Evolutionary conservation across 2,797 vertebrate species (phyloP).

Genomic region (Macroramphosus scolopax): DNA sequence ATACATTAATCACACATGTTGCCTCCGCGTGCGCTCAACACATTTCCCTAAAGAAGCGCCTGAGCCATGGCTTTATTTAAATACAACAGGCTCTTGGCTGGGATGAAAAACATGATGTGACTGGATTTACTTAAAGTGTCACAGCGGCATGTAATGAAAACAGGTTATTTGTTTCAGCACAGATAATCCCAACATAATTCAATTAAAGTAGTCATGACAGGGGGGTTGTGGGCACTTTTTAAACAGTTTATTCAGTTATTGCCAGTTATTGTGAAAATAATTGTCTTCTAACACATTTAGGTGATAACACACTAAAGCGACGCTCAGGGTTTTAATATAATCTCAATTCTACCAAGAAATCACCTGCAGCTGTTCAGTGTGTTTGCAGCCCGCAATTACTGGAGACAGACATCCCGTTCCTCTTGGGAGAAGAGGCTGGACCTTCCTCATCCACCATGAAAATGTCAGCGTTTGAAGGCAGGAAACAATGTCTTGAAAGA

Average conservation of each 20-base stretch:
- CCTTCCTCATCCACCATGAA: slow-evolving; percentile 27
- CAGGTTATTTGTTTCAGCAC: slow-evolving; percentile 1
- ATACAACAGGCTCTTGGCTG: slow-evolving; percentile 12
- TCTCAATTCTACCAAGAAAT: too few species aligned
- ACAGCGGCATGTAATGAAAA: slow-evolving; percentile 5
- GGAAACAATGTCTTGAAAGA: slow-evolving; percentile 18
- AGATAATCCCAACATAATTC: background rate
- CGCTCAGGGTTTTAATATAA: too few species aligned
- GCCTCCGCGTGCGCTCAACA: too few species aligned
- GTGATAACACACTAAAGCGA: too few species aligned
- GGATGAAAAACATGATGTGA: slow-evolving; percentile 8
- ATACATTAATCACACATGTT: slow-evolving; percentile 42
- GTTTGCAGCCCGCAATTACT: slow-evolving; percentile 18
- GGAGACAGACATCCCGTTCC: slow-evolving; percentile 23
- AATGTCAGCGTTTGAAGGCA: slow-evolving; percentile 34
- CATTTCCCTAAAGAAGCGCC: slow-evolving; percentile 12
- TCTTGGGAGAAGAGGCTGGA: slow-evolving; percentile 13
- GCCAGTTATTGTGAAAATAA: slow-evolving; percentile 1
- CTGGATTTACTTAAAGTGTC: slow-evolving; percentile 16
- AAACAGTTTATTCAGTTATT: background rate
- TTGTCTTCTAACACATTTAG: background rate
- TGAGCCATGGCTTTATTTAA: slow-evolving; percentile 6
- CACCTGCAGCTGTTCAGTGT: too few species aligned
- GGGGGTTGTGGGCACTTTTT: slow-evolving; percentile 1
- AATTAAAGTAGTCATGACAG: slow-evolving; percentile 14